Base-by-base conservation (phyloP, 2,113 vertebrate genomes). In the Tyto alba region DNA sequence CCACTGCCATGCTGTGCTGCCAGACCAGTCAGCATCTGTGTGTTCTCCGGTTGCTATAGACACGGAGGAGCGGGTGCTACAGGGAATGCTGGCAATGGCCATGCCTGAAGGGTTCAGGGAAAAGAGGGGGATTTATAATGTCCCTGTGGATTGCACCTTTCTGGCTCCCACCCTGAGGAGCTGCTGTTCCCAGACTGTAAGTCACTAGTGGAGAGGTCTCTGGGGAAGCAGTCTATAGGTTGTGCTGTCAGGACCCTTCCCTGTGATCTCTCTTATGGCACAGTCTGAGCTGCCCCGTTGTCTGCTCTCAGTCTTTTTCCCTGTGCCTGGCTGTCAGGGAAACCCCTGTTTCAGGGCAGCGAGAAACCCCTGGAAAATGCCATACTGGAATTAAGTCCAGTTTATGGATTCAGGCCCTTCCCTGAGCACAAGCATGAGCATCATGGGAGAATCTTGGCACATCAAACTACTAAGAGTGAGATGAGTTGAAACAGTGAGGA, bases 211-310 rank as follows among this genome's bases (percentile, higher is more conserved):
- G 62, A 78, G 41, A 84, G 41, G 41, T 68, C 29, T 43, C 1
- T 0, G 3, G 27, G 41, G 53, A 14, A 64, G n/a, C 64, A 29
- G 29, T 10, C 62, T 2, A 2, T 2, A 11, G 34, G 1, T 3
- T 47, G 82, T 76, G 89, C 85, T 62, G 21, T 47, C 85, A 77
- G 56, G 23, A 40, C 10, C 45, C 8, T 36, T 53, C 68, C 20
- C 34, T 57, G 27, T 10, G 25, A 48, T n/a, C 21, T 29, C 22
- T 34, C 14, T 5, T 43, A 17, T 59, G 75, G 9, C 40, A 32
- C 23, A 85, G 36, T 30, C 34, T 10, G 9, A 5, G 30, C 40
- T 43, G 30, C 26, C 23, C 16, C 1, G 0, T 20, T 16, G 14
- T 14, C n/a, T 73, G 47, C 36, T 41, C 55, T 50, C 27, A 29